Evolutionary conservation across 2,113 vertebrate species (phyloP), one percentile per base, ranked within the genome.

Genomic region (Grus americana): DNA sequence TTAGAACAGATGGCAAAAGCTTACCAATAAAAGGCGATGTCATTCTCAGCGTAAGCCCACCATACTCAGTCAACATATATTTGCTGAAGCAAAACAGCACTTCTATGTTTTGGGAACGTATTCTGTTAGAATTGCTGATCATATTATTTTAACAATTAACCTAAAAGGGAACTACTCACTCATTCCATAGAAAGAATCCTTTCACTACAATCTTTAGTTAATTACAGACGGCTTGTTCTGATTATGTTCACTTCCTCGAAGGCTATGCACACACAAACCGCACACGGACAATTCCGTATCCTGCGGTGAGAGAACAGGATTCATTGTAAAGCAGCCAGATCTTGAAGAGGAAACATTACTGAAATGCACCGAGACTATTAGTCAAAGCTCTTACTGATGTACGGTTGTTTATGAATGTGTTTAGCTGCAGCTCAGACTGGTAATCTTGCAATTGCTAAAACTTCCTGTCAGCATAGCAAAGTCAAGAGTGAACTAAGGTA

Each of bases 1-100:
- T 97, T 79, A 96, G 94, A 98, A 89, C 96, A 98, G 98, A 98
- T 98, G 97, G 95, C 52, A 93, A 97, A 96, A 94, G 79, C 96
- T 97, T 97, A 97, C 93, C 97, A 96, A 96, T 97, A 96, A 98
- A 98, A 98, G 89, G 83, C 62, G 55, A 94, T 98, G 86, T 93
- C 95, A 97, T 90, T 90, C 95, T 97, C 91, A 91, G 85, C 80
- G 24, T 95, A 97, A 98, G 95, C 78, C 80, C 91, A 96, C 90
- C 94, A 79, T 46, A 85, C 38, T 95, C 81, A 90, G 93, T 90
- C 90, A 96, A 97, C 57, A 92, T 38, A 44, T 68, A 95, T 89
- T 75, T 96, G 38, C 68, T 90, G 79, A 95, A 92, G 88, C 36
- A 95, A 96, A 96, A 73, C 17, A 95, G 59, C 29, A 46, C 21